phyloP scores from a whole-genome alignment of 2,888 invertebrate species.

The Julus scanicus region DNA sequence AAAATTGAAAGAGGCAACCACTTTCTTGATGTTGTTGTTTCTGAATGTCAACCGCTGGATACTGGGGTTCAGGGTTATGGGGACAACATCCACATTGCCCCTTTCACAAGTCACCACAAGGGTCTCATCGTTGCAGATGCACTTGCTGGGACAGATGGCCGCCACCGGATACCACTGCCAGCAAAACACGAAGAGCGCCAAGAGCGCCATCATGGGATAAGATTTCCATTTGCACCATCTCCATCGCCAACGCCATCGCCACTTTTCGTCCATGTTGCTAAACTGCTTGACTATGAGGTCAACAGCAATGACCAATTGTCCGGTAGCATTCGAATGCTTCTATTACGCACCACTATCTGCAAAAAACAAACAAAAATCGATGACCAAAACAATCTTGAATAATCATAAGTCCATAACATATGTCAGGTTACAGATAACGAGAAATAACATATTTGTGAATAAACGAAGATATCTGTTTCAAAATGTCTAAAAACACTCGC shows the following conservation, averaged over 20 bases:
- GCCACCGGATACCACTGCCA: neutral
- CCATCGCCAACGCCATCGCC: conserved; percentile 46
- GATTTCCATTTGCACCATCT: conserved; percentile 40
- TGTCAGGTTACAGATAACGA: neutral
- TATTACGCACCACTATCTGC: conserved; percentile 4
- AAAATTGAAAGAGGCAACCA: conserved; percentile 82
- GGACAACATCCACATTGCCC: conserved; percentile 82
- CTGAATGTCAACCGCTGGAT: conserved; percentile 77
- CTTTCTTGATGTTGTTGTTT: conserved; percentile 82
- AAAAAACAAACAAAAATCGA: neutral
- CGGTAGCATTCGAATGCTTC: neutral
- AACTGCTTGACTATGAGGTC: conserved; percentile 18
- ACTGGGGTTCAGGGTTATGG: conserved; percentile 85
- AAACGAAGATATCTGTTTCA: neutral
- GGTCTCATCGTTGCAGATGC: conserved; percentile 84
- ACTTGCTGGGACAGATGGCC: conserved; percentile 82
- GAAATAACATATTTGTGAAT: neutral
- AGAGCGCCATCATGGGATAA: neutral
- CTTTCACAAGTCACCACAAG: conserved; percentile 81
- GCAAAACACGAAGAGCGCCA: conserved; percentile 36
- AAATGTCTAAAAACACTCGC: neutral
- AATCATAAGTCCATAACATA: neutral
- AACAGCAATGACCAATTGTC: conserved; percentile 12
- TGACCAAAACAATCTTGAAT: neutral
- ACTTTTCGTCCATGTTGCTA: conserved; percentile 24